Base-by-base conservation (phyloP, 2,113 vertebrate genomes). In the Pterocles burchelli region DNA sequence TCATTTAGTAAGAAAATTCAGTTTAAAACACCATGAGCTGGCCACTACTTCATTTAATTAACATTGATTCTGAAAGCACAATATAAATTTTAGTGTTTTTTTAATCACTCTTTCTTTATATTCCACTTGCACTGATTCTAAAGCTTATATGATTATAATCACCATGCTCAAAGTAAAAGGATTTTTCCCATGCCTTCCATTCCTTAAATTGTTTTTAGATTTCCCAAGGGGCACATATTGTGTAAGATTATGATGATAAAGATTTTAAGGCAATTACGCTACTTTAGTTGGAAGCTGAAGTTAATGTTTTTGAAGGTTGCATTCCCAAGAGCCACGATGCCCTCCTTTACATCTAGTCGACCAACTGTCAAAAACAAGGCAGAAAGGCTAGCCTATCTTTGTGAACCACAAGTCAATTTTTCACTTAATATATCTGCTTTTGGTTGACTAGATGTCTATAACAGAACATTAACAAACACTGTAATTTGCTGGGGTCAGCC, bases 351-450 rank as follows among this genome's bases (percentile, higher is more conserved):
- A 82, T 84, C 87, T 66, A 48, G 83, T 73, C n/a, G 4, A 92
- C 76, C 72, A 93, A 80, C 85, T 94, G 68, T 96, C 93, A 93
- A 93, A 96, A 93, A 67, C 67, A 82, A 97, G 80, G 76, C 89
- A 97, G 71, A 94, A 79, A 96, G 29, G 9, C 66, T 88, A 92
- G 85, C 91, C 90, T 97, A 66, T 97, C 77, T 95, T 93, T 94
- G 49, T 84, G 94, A 97, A 95, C 96, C 98, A 90, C 97, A 96
- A 96, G 96, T 98, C 95, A 91, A 97, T 98, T 97, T 98, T 98
- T 97, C 97, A 98, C 97, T 98, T 98, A 98, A 98, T 98, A 93
- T 97, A 97, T 97, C 88, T 97, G 88, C 94, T 97, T 98, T 95
- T 51, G 95, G 84, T 97, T 96, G 96, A 97, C 96, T 97, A 95